Evolutionary conservation across 2,797 vertebrate species (phyloP).

Genomic region (Gymnopithys bicolor): DNA sequence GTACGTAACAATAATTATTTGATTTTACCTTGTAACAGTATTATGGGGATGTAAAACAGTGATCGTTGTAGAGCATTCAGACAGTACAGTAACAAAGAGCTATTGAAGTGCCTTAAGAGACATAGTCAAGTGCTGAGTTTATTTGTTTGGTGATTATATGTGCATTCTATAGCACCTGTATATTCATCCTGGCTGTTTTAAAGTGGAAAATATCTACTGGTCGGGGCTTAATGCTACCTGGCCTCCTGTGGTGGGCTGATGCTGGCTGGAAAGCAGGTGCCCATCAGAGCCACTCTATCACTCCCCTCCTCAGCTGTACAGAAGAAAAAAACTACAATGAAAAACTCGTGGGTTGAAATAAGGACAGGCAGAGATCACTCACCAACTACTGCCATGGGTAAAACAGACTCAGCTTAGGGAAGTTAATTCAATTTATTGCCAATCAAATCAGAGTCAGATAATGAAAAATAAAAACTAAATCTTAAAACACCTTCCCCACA

Average conservation of each 20-base stretch:
- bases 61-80: not conserved
- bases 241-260: not conserved
- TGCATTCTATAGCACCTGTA: rapidly evolving
- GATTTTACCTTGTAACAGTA: not conserved
- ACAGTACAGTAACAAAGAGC: not conserved
- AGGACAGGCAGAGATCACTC: not conserved
- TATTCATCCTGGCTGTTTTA: not conserved
- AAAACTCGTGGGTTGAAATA: not conserved
- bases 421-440: not conserved
- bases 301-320: not conserved
- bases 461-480: not conserved
- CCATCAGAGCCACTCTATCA: not conserved
- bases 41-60: not conserved
- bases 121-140: not conserved
- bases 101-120: not conserved
- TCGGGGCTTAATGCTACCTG: not conserved
- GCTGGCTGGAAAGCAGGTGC: not conserved
- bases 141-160: not conserved
- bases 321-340: not conserved
- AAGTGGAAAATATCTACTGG: not conserved
- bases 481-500: not conserved
- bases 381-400: not conserved
- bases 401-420: not conserved
- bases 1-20: not conserved
- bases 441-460: not conserved